phyloP scores from a whole-genome alignment of 2,888 invertebrate species.

The Slavum lentiscoides region DNA sequence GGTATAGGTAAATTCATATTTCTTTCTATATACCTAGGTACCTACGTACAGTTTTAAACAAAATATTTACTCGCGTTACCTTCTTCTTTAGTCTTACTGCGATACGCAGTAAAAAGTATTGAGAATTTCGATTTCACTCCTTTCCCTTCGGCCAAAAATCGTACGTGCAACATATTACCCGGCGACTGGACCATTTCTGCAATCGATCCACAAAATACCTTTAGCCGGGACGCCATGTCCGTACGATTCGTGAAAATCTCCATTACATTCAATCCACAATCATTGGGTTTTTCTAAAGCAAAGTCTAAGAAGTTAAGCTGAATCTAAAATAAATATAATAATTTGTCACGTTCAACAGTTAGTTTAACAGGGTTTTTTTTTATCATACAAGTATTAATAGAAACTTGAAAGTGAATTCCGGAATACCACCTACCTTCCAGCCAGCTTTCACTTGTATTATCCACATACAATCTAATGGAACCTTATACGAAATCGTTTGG shows the following conservation, averaged over 20 bases:
- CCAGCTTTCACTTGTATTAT: slow-evolving; percentile 67
- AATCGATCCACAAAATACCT: slow-evolving; percentile 83
- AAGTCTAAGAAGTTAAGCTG: slow-evolving; percentile 71
- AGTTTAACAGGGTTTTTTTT: neutral
- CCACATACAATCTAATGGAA: slow-evolving; percentile 77
- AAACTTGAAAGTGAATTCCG: neutral
- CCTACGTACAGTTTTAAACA: slow-evolving; percentile 9
- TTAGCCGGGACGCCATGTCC: slow-evolving; percentile 65
- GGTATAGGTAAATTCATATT: too few relatives aligned
- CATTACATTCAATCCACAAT: slow-evolving; percentile 76
- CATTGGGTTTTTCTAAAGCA: slow-evolving; percentile 72
- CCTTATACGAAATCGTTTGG: slow-evolving; percentile 54
- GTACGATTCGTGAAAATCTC: slow-evolving; percentile 72
- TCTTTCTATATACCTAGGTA: too few relatives aligned
- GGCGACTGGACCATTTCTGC: slow-evolving; percentile 75
- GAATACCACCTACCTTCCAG: slow-evolving; percentile 65
- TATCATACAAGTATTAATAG: too few relatives aligned
- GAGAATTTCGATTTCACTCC: slow-evolving; percentile 69
- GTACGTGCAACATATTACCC: slow-evolving; percentile 72
- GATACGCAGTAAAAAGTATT: slow-evolving; percentile 75
- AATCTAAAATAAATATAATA: slow-evolving; percentile 63
- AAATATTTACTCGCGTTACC: slow-evolving; percentile 57
- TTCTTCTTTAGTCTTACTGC: slow-evolving; percentile 65
- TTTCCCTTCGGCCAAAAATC: slow-evolving; percentile 71
- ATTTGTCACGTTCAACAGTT: neutral